phyloP scores from a whole-genome alignment of 2,888 invertebrate genomes.

The Ceratothoa steindachneri region DNA sequence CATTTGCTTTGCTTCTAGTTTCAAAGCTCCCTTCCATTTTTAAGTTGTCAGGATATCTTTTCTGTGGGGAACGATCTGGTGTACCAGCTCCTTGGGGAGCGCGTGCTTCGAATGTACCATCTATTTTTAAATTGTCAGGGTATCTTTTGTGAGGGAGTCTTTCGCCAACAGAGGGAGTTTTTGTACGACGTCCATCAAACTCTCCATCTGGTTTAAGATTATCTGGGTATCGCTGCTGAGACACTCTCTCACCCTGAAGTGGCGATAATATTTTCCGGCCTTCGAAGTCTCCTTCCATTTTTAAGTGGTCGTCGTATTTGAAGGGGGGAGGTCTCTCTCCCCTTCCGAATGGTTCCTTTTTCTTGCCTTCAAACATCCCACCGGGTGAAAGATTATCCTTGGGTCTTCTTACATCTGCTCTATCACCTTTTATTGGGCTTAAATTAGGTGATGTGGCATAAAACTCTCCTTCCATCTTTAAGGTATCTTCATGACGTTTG shows the following conservation, averaged over 20 bases:
- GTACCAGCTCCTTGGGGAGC: constrained; percentile 31
- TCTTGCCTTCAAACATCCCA: constrained; percentile 53
- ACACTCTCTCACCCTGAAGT: constrained; percentile 30
- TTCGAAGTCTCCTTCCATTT: constrained; percentile 51
- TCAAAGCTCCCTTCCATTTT: constrained; percentile 45
- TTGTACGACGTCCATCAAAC: constrained; percentile 51
- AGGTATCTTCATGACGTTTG: constrained; percentile 48
- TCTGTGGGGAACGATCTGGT: constrained; percentile 26
- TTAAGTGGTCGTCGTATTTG: constrained; percentile 41
- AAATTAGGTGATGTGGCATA: constrained; percentile 31
- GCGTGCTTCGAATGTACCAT: constrained; percentile 50
- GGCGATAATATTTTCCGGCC: constrained; percentile 19
- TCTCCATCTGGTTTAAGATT: constrained; percentile 49
- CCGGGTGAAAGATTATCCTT: constrained; percentile 68
- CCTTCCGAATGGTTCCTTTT: constrained; percentile 33
- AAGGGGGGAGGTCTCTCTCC: constrained; percentile 45
- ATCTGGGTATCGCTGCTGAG: constrained; percentile 39
- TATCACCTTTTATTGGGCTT: constrained; percentile 48
- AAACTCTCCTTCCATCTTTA: constrained; percentile 45
- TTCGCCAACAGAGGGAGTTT: constrained; percentile 28
- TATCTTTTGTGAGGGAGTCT: constrained; percentile 35
- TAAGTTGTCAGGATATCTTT: constrained; percentile 44
- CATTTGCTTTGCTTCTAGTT: constrained; percentile 7
- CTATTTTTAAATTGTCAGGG: constrained; percentile 44
- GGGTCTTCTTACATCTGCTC: constrained; percentile 48